phyloP scores from a whole-genome alignment of 2,113 vertebrate species.

The Terrapene triunguis region DNA sequence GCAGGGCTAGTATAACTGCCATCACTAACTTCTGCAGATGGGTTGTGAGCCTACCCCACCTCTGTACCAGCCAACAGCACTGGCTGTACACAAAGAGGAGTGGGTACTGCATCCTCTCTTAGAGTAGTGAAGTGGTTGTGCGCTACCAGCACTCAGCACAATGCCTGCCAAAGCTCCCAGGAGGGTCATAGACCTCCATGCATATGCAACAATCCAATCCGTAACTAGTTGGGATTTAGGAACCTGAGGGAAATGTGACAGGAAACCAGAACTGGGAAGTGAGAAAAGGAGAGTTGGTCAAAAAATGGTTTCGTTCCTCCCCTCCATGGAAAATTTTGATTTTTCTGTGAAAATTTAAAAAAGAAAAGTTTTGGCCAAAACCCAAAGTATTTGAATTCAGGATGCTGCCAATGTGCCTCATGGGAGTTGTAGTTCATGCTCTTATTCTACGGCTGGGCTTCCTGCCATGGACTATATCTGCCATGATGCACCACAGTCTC shows the following conservation, averaged over 20 bases:
- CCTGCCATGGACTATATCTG: background rate
- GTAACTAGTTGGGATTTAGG: background rate
- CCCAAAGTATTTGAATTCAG: background rate
- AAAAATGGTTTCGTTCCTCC: background rate
- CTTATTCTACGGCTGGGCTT: background rate
- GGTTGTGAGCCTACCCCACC: background rate
- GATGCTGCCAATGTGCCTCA: background rate
- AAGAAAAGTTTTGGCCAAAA: background rate
- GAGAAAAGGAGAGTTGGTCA: background rate
- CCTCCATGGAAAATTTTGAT: conserved; percentile 9
- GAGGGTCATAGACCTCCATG: too few species aligned
- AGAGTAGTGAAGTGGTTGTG: background rate
- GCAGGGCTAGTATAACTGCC: background rate
- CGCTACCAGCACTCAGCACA: background rate
- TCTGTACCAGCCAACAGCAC: background rate
- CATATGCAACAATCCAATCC: background rate
- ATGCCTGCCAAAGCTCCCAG: background rate
- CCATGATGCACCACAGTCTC: background rate
- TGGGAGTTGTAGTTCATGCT: background rate
- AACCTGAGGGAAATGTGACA: background rate
- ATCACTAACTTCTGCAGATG: background rate
- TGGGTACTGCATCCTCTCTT: background rate
- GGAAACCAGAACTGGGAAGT: background rate
- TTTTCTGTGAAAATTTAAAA: background rate
- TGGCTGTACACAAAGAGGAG: background rate